phyloP scores from a whole-genome alignment of 2,797 vertebrate species.

The Pyrocephalus nanus region DNA sequence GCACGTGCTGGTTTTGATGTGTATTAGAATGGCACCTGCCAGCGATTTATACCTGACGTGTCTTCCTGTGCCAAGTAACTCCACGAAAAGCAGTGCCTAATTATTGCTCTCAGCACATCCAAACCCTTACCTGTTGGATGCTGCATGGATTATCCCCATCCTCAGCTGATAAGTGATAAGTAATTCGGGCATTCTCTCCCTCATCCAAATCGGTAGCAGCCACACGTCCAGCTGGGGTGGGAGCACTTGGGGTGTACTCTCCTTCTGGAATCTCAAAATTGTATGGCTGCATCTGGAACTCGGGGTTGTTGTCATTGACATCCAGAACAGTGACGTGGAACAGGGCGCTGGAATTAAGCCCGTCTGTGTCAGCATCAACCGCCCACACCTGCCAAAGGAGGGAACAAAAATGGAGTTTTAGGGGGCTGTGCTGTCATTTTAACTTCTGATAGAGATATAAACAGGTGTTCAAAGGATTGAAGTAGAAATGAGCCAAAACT shows the following conservation, averaged over 20 bases:
- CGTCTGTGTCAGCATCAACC: slow-evolving; percentile 69
- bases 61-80: not conserved
- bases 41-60: not conserved
- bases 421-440: not conserved
- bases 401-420: not conserved
- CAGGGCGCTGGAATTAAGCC: slow-evolving; percentile 75
- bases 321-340: slow-evolving; percentile 79
- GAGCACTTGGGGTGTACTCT: slow-evolving; percentile 21
- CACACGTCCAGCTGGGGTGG: slow-evolving; percentile 54
- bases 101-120: not conserved
- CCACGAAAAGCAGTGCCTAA: not conserved
- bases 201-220: slow-evolving; percentile 74
- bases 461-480: not conserved
- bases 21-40: not conserved
- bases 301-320: slow-evolving; percentile 83
- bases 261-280: slow-evolving; percentile 68
- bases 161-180: slow-evolving; percentile 51
- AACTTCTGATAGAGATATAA: not conserved
- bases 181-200: slow-evolving; percentile 74
- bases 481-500: not conserved
- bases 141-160: slow-evolving; percentile 65
- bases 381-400: slow-evolving; percentile 75
- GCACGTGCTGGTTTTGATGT: rapidly evolving
- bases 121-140: slow-evolving; percentile 73
- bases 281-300: slow-evolving; percentile 74